These are phyloP conservation scores for Clistopyga incitator DNA, from an alignment of 2,888 invertebrate genomes.

Conservation along the genomic window DNA sequence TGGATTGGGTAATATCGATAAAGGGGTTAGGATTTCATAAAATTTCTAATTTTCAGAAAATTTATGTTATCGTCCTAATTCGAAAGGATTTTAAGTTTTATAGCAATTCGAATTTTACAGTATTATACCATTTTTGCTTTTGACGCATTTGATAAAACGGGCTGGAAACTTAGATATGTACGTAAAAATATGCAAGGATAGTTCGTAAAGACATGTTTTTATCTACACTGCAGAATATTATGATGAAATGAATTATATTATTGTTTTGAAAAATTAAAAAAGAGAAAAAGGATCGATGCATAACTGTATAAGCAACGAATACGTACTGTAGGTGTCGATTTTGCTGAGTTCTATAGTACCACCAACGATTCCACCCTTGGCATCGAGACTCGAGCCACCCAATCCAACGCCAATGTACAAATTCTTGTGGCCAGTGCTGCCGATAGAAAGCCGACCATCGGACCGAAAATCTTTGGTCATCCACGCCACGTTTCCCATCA, in stretches of 20 bases:
- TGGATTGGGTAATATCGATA: too few species aligned
- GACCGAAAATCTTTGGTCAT: slow-evolving; percentile 96
- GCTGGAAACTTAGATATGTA: too few species aligned
- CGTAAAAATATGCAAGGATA: too few species aligned
- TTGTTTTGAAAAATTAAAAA: slow-evolving; percentile 1
- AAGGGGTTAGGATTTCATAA: too few species aligned
- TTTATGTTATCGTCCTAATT: too few species aligned
- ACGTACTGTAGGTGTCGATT: slow-evolving; percentile 92
- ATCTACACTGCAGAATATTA: too few species aligned
- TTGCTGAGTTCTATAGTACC: slow-evolving; percentile 96
- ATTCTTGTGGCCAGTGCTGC: slow-evolving; percentile 97
- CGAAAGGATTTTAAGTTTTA: too few species aligned
- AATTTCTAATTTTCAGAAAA: too few species aligned
- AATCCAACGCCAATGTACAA: slow-evolving; percentile 95
- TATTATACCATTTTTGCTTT: too few species aligned
- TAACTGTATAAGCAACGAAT: slow-evolving; percentile 60
- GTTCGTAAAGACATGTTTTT: too few species aligned
- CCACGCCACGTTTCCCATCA: slow-evolving; percentile 99
- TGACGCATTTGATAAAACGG: too few species aligned
- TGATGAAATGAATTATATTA: not conserved
- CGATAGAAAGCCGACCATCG: slow-evolving; percentile 96
- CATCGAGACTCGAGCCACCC: slow-evolving; percentile 96
- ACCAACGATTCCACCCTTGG: slow-evolving; percentile 98
- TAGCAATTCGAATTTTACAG: too few species aligned
- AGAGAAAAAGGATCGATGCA: slow-evolving; percentile 28